phyloP scores from a whole-genome alignment of 2,797 vertebrate genomes.

The Erethizon dorsatum region DNA sequence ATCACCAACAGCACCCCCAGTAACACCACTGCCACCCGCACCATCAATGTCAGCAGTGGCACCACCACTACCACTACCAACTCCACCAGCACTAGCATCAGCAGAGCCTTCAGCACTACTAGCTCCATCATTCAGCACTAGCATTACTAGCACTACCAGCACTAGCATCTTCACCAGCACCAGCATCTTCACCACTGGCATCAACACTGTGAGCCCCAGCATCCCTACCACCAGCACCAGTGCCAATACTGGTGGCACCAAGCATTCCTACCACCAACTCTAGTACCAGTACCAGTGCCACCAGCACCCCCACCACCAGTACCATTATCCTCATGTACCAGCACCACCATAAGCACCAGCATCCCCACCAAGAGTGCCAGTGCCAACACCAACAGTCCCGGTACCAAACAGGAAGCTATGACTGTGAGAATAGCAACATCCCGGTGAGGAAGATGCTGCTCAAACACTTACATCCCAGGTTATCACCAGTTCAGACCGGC shows the following conservation, averaged over 20 bases:
- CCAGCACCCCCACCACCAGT: background rate
- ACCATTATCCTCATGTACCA: background rate
- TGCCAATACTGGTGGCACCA: background rate
- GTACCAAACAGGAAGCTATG: background rate
- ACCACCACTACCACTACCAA: background rate
- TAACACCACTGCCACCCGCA: background rate
- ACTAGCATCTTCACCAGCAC: background rate
- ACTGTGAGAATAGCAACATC: background rate
- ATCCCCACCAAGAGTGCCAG: too few species aligned
- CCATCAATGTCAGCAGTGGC: background rate
- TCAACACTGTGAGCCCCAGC: background rate
- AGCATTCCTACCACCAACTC: background rate
- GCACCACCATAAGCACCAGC: background rate
- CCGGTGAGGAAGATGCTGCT: slow-evolving; percentile 62
- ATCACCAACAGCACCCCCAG: background rate
- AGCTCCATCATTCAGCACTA: background rate
- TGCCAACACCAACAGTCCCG: background rate
- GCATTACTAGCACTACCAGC: background rate
- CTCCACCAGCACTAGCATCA: background rate
- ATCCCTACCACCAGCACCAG: background rate
- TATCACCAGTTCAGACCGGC: slow-evolving; percentile 98
- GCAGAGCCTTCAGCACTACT: too few species aligned
- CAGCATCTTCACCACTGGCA: background rate
- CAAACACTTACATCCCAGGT: slow-evolving; percentile 98
- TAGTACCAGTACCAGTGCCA: background rate